Evolutionary conservation across 2,797 vertebrate genomes (phyloP).

Genomic region (Coracias cyanogaster): DNA sequence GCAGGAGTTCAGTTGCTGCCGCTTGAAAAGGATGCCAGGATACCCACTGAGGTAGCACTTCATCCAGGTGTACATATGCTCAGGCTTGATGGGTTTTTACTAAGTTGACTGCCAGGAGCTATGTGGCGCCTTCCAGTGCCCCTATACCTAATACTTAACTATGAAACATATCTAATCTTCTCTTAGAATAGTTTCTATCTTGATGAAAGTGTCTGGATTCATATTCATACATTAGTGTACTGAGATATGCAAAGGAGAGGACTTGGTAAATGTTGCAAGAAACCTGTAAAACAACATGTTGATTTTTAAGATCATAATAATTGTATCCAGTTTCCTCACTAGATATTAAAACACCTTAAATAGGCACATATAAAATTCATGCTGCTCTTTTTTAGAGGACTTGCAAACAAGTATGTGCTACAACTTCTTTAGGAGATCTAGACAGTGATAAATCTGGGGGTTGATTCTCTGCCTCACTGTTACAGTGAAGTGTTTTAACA

Average conservation of each 20-base stretch:
- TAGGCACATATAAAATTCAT: neutral
- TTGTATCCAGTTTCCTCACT: neutral
- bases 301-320: neutral
- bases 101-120: neutral
- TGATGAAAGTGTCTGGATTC: neutral
- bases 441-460: neutral
- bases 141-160: neutral
- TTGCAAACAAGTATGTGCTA: neutral
- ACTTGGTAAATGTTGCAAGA: neutral
- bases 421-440: neutral
- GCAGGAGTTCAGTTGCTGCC: neutral
- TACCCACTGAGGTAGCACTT: neutral
- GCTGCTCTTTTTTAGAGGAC: neutral
- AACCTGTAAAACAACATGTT: neutral
- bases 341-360: neutral
- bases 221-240: neutral
- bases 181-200: neutral
- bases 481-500: neutral
- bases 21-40: neutral
- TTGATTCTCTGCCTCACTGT: neutral
- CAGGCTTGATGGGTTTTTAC: neutral
- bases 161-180: neutral
- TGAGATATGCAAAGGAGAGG: neutral
- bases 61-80: accelerated
- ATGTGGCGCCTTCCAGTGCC: neutral